Base-by-base conservation (phyloP, 1,140 invertebrate genomes). In the Lepidotrigona ventralis region DNA sequence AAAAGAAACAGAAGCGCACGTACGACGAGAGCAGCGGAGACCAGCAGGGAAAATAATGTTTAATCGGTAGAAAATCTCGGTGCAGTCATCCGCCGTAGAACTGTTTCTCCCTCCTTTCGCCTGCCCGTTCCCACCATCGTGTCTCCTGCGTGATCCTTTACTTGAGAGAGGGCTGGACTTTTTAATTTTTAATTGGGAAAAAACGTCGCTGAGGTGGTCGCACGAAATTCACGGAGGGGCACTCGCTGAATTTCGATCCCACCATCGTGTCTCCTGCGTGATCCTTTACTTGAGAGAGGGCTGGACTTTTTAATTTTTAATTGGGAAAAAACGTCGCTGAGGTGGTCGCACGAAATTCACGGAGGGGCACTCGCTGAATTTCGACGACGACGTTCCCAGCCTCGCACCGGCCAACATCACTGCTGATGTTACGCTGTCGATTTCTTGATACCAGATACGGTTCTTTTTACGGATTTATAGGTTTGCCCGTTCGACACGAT, bases 181-280 rank as follows among this genome's bases (percentile, higher is more conserved):
- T 93, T 94, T 93, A 93, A 93, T 94, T 93, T 94, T 94, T 93
- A 94, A 93, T 94, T 94, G 92, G 93, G 87, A 92, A 93, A 92
- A 93, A 93, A 93, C 86, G 86, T 91, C 87, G 89, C 85, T 84
- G 88, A 92, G 88, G 88, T 86, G 85, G 88, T 88, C 75, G 82
- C 39, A 85, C 85, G 85, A 85, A 85, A 79, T 84, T 85, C 70
- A 76, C 83, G 87, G 58, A 85, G 54, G 39, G 39, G 39, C 39
- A 9, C 68, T 68, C 79, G 77, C 19, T n/a, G n/a, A n/a, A n/a
- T n/a, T n/a, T n/a, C n/a, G n/a, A n/a, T 68, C 87, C 88, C 87
- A 84, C 89, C 81, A 86, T 88, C 81, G 71, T 53, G 71, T 86
- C 82, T 88, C 83, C 73, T 82, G 73, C 53, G 82, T 58, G 86